Evolutionary conservation across 2,113 vertebrate species (phyloP), one percentile per base, ranked within the genome.

Genomic region (Lanius collurio): DNA sequence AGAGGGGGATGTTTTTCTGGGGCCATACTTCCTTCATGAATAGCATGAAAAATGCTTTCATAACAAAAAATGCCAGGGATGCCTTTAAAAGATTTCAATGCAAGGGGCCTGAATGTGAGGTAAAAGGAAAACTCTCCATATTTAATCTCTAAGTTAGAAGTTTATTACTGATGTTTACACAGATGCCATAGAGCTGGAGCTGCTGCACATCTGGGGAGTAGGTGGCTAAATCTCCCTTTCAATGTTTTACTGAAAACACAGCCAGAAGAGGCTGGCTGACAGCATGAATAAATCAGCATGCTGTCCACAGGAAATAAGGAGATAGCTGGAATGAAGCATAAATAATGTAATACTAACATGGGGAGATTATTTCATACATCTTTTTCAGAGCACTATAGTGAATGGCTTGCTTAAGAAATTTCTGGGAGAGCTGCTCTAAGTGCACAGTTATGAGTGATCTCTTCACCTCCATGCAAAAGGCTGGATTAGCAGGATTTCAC

Each of bases 221-320:
- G 83, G 53, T 11, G 30, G 85, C 57, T 96, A 78, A 93, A 92
- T 46, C 73, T 96, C 81, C 80, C 70, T 82, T 90, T 83, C 52
- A 95, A 39, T 83, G 89, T 95, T 83, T 96, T 93, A 63, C 90
- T 94, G 94, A 91, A 97, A 97, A 91, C 63, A 44, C 10, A 50
- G 75, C 64, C 69, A 69, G 81, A 93, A 75, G 78, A 67, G 39
- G 47, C 79, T 94, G 94, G 67, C 88, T 95, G 93, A 96, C 91
- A 96, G 85, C 81, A 87, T 39, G 69, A 92, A 95, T 96, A 96
- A 95, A 95, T 98, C 96, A 97, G 63, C 4, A 14, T 62, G 42
- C 35, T 91, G 67, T 94, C 84, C 78, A 75, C 89, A 95, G 96
- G 95, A 96, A 97, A 76, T 81, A 87, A 87, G 79, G 42, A 94